phyloP scores from a whole-genome alignment of 2,888 invertebrate genomes.

The Cyaniris semiargus region DNA sequence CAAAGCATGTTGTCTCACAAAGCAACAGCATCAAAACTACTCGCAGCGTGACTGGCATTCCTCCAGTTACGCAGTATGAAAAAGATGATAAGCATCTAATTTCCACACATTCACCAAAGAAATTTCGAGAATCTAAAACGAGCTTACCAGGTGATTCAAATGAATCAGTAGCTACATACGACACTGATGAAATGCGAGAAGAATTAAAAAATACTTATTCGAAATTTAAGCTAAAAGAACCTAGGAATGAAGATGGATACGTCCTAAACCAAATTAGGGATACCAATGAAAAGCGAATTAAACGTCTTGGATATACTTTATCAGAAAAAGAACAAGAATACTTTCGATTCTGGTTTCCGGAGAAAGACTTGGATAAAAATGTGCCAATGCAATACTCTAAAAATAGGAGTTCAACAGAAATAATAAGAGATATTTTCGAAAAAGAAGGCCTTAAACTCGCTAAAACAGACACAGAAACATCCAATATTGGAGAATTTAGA shows the following conservation, averaged over 20 bases:
- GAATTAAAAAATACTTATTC: neutral
- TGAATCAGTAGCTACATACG: neutral
- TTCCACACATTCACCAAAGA: neutral
- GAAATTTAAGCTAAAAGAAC: neutral
- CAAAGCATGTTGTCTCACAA: neutral
- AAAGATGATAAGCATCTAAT: neutral
- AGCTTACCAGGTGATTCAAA: neutral
- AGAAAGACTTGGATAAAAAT: slow-evolving; percentile 2
- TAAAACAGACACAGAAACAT: neutral
- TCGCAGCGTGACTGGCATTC: neutral
- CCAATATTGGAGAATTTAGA: neutral
- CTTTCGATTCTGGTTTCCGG: neutral
- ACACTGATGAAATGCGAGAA: neutral
- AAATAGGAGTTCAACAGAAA: neutral
- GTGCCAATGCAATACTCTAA: neutral
- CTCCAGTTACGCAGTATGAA: neutral
- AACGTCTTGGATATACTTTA: neutral
- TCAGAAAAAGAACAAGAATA: neutral
- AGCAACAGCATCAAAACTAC: neutral
- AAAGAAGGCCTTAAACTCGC: neutral
- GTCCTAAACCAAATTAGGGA: neutral
- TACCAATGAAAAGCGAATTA: neutral
- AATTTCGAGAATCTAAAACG: neutral
- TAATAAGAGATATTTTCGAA: slow-evolving; percentile 5
- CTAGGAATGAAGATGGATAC: neutral